These are phyloP conservation scores for Apaloderma vittatum DNA, from an alignment of 2,113 vertebrate species.

Conservation along the genomic window DNA sequence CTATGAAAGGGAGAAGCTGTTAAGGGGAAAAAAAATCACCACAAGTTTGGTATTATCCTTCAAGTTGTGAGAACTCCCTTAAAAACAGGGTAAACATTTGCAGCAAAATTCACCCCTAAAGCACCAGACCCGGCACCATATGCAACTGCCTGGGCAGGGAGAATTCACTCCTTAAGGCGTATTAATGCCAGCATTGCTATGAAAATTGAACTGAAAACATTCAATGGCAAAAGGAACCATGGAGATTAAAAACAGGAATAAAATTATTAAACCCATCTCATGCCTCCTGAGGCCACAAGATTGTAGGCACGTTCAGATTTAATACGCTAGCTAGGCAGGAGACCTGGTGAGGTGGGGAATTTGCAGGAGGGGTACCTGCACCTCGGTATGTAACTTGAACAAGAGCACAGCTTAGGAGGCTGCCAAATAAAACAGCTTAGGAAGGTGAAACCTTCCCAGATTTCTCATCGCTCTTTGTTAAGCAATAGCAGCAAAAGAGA, in stretches of 20 bases:
- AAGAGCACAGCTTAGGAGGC: neutral
- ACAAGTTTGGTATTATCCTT: neutral
- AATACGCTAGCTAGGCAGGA: neutral
- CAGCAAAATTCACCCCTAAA: neutral
- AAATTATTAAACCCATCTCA: neutral
- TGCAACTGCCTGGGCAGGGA: rapidly evolving
- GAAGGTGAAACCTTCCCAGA: neutral
- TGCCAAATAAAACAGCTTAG: neutral
- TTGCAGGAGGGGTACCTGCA: neutral
- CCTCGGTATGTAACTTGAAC: neutral
- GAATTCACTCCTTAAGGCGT: neutral
- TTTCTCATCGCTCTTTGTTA: neutral
- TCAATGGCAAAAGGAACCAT: neutral
- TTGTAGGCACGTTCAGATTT: neutral
- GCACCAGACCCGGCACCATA: neutral
- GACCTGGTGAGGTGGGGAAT: neutral
- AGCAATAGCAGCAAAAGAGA: neutral
- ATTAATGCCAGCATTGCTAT: rapidly evolving
- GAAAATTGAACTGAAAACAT: no score
- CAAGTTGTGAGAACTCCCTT: neutral
- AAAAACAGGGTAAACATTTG: rapidly evolving
- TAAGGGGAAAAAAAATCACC: neutral
- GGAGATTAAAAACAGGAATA: no score
- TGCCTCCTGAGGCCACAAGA: neutral
- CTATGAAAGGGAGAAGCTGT: neutral